Base-by-base conservation (phyloP, 2,888 invertebrate genomes). In the Eulithis testata region DNA sequence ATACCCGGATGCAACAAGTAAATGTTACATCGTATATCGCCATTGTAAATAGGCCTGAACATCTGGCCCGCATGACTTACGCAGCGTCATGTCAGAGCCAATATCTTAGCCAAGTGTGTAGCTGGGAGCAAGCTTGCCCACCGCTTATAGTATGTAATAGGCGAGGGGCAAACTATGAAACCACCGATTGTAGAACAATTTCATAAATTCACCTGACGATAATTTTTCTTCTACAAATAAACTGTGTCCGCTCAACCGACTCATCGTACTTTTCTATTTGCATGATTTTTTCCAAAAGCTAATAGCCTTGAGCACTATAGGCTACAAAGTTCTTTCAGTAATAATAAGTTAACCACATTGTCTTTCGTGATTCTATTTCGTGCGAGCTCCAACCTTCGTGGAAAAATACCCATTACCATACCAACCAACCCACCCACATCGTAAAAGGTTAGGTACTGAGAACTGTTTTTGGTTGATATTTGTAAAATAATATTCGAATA, bases 1-100 rank as follows among this genome's bases (percentile, higher is more conserved):
- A 50, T 50, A 54, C 12, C 60, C 53, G 49, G 63, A 53, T 51
- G 85, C 87, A 87, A 87, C 87, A 87, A 84, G 87, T 87, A 73
- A 77, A 60, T 54, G 12, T 52, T 45, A 36, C 44, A 52, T 37
- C 53, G 53, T 53, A 53, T 53, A 14, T 53, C 14, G 5, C 14
- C 37, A 40, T 53, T 37, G 53, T 49, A 49, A 49, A 21, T 21
- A 49, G 49, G 21, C 11, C 9, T 11, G 9, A 49, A 21, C 49
- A 49, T 49, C 14, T 21, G 9, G 1, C 21, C 9, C 21, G 21
- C 4, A 49, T 49, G 47, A 47, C 7, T 47, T 21, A 49, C 21
- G 3, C 21, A 21, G 21, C 21, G 21, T 21, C 21, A 21, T 21
- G 12, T 47, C 21, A 49, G 14, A n/a, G n/a, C 31, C 51, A 51